Percentiles rank a stretch among this genome's conserved stretches.
Conservation (phyloP, 2,113 vertebrate species). For the Arvicanthis niloticus region DNA sequence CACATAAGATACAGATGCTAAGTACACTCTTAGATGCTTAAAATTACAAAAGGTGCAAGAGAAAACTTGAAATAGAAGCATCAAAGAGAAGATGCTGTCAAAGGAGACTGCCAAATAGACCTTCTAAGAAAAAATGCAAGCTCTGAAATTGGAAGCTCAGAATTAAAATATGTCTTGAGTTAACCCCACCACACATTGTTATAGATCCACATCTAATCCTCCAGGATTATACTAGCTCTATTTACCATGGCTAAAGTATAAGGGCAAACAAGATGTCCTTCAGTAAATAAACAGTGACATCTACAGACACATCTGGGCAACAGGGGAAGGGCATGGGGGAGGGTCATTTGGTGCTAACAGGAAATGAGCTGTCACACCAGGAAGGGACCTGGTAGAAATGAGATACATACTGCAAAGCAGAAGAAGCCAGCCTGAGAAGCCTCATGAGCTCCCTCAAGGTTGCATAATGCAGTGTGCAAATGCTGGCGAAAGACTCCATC, state of each 20-base stretch:
- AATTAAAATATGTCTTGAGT: not conserved
- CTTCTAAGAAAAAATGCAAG: not conserved
- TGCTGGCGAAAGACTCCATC: not conserved
- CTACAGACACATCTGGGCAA: not conserved
- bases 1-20: not conserved
- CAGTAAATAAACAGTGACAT: not conserved
- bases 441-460: not conserved
- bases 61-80: not conserved
- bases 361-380: not conserved
- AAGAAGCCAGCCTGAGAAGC: not conserved
- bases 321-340: too few species aligned
- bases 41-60: conserved; percentile 25
- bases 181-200: not conserved
- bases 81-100: not conserved
- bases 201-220: not conserved
- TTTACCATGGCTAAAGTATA: not conserved
- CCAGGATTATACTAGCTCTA: not conserved
- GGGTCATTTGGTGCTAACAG: not conserved
- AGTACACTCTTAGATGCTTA: conserved; percentile 28
- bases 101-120: not conserved
- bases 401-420: too few species aligned
- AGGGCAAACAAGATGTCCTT: not conserved
- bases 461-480: not conserved
- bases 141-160: conserved; percentile 2
- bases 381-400: not conserved